Evolutionary conservation across 2,113 vertebrate species (phyloP), one percentile per base, ranked within the genome.

Genomic region (Pituophis catenifer): DNA sequence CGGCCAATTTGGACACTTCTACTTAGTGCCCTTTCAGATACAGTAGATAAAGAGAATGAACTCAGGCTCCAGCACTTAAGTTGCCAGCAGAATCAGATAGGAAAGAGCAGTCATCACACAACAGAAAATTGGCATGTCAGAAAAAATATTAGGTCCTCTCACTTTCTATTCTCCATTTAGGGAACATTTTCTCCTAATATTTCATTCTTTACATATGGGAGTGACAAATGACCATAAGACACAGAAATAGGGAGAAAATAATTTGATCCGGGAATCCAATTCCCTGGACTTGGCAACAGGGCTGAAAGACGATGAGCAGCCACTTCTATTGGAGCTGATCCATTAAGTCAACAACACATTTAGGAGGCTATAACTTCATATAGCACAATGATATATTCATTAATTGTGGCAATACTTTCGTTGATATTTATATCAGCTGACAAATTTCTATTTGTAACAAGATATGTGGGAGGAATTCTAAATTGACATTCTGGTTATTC

Each of bases 281-380:
- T 92, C 23, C 1, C 52, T 33, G 13, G 88, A 0, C 0, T 1
- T 95, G 90, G 89, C 89, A 50, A 29, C 0, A 24, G 15, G 0
- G 0, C 0, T 0, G 92, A 26, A 23, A 88, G 92, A 88, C 3
- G 29, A 15, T 44, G 81, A 52, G 8, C 21, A 0, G 2, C 0
- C 10, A 53, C 38, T 65, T 38, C 0, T 50, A 88, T 86, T n/a
- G 88, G 90, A 26, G 29, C 48, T 21, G 23, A 11, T 24, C n/a
- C 91, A 87, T 87, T 24, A 11, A 54, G 24, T 12, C 10, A n/a
- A 54, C 2, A 81, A 5, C 87, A 54, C 57, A 52, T 0, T 1
- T 55, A 38, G 87, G 50, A 93, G 91, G 57, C 33, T 86, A 53
- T 0, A 8, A 29, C 53, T n/a, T n/a, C 89, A 53, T 10, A 2